phyloP scores from a whole-genome alignment of 1,140 invertebrate species.

The Mamestra configurata region DNA sequence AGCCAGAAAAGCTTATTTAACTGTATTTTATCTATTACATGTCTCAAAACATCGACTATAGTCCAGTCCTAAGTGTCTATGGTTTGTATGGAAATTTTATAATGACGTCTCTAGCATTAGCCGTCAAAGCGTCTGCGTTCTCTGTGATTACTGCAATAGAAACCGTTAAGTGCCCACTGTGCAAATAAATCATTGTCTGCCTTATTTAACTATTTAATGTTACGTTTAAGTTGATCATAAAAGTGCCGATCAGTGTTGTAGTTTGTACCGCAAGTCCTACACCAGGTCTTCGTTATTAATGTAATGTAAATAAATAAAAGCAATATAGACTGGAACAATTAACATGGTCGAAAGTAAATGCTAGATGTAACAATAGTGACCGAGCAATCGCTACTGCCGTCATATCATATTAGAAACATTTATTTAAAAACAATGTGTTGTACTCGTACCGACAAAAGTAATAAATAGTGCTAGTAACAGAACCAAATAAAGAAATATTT shows the following conservation, averaged over 20 bases:
- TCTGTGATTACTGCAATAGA: background rate
- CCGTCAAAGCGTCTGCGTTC: too few relatives aligned
- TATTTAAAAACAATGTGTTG: slow-evolving; percentile 35
- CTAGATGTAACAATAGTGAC: slow-evolving; percentile 20
- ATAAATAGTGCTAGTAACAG: slow-evolving; percentile 63
- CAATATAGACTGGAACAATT: slow-evolving; percentile 50
- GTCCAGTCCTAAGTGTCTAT: too few relatives aligned
- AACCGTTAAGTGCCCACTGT: slow-evolving; percentile 46
- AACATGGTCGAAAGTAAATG: slow-evolving; percentile 20
- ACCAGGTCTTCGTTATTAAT: slow-evolving; percentile 30
- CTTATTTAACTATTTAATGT: slow-evolving; percentile 15
- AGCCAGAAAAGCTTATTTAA: too few relatives aligned
- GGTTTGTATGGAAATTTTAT: too few relatives aligned
- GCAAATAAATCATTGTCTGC: slow-evolving; percentile 37
- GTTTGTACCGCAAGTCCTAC: background rate
- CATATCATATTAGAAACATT: slow-evolving; percentile 46
- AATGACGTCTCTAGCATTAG: too few relatives aligned
- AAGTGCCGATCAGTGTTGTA: slow-evolving; percentile 43
- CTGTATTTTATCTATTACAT: too few relatives aligned
- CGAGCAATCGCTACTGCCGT: slow-evolving; percentile 33
- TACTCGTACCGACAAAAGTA: slow-evolving; percentile 49
- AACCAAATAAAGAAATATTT: slow-evolving; percentile 80
- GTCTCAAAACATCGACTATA: too few relatives aligned
- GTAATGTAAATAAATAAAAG: slow-evolving; percentile 36
- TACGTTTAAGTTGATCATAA: slow-evolving; percentile 11